Base-by-base conservation (phyloP, 2,888 invertebrate genomes). In the Microctonus brassicae region DNA sequence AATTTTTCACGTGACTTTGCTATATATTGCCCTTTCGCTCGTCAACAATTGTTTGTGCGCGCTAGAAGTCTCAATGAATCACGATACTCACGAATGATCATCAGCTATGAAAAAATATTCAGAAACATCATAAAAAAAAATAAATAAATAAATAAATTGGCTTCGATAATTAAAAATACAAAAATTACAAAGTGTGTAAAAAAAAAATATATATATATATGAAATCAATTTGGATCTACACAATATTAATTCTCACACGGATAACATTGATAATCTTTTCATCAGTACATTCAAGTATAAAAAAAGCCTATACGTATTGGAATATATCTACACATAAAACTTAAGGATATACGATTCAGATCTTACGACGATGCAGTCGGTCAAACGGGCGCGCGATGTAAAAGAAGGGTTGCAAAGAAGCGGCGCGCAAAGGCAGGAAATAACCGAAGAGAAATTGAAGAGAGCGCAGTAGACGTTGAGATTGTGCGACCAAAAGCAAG, bases 261-360 rank as follows among this genome's bases (percentile, higher is more conserved):
- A 53, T 24, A 22, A 53, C 10, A 22, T 9, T 39, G n/a, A n/a
- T 22, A 53, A 53, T 29, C 7, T 55, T 55, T 55, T 52, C 26
- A 13, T 4, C 26, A 29, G n/a, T 55, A n/a, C 13, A 24, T 53
- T 6, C 22, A 24, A 10, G 24, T 39, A n/a, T n/a, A n/a, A n/a
- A n/a, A n/a, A 39, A 53, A 53, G 22, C 11, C 10, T 11, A 24
- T 20, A 10, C 24, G n/a, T 55, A 29, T 5, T 10, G 4, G 22
- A 22, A 11, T 22, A 11, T 22, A 53, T 22, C 11, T 4, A 53
- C 24, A 53, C 10, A 11, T 22, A 9, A 75, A 75, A 74, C 76
- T 77, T 75, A 71, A 76, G 78, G 78, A 79, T 79, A 76, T 77
- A 78, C 74, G 78, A 79, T 80, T 79, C 73, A 76, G 76, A 80